Percentiles rank a stretch among this genome's conserved stretches.
phyloP scores from a whole-genome alignment of 2,113 vertebrate genomes.

The Ornithorhynchus anatinus region DNA sequence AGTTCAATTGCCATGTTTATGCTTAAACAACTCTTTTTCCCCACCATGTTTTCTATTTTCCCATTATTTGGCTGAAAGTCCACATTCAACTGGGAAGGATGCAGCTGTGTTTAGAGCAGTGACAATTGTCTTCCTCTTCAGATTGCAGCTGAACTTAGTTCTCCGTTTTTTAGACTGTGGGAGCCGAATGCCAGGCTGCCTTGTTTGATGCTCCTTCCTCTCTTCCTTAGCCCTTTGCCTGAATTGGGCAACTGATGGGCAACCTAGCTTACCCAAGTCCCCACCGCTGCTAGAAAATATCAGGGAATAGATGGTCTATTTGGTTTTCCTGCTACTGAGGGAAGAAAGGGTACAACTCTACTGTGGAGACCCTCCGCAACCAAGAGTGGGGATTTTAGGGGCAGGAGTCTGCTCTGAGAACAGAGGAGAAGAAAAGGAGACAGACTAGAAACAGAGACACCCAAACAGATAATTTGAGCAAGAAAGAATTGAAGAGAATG shows the following conservation, averaged over 20 bases:
- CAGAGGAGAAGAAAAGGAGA: no score
- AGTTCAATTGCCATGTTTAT: constrained; percentile 29
- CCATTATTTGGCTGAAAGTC: constrained; percentile 44
- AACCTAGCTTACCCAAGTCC: neutral
- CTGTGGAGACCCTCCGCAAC: no score
- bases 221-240: neutral
- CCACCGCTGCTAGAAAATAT: neutral
- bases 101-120: constrained; percentile 48
- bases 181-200: neutral
- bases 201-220: neutral
- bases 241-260: neutral
- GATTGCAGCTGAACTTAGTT: constrained; percentile 7
- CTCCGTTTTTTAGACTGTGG: neutral
- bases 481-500: no score
- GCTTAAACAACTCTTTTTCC: constrained; percentile 34
- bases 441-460: no score
- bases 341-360: no score
- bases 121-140: constrained; percentile 16
- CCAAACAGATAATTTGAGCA: no score
- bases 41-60: constrained; percentile 37
- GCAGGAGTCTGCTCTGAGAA: no score
- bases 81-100: constrained; percentile 30
- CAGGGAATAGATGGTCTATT: neutral
- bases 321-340: no score
- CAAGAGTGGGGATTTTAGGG: no score